Conservation (phyloP, 2,888 invertebrate species). For the Myopa testacea region DNA sequence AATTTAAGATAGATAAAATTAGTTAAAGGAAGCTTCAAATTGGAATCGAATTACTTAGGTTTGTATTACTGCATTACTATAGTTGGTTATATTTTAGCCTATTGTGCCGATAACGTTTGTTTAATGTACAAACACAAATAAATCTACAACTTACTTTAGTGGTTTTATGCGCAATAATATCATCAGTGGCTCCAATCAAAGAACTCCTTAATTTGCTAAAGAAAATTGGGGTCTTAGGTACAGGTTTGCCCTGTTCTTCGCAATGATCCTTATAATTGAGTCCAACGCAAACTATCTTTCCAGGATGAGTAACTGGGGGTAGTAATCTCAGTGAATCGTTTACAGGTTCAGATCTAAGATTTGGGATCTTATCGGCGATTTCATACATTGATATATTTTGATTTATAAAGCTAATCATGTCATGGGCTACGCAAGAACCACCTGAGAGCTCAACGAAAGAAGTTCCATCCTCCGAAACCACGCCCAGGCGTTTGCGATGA, state of each 20-base stretch:
- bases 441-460: conserved; percentile 75
- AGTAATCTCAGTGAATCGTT: conserved; percentile 54
- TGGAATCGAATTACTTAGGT: too few species aligned
- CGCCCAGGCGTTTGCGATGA: conserved; percentile 75
- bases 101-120: too few species aligned
- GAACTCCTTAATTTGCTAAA: conserved; percentile 89
- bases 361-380: conserved; percentile 57
- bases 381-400: conserved; percentile 61
- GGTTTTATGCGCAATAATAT: conserved; percentile 74
- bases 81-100: too few species aligned
- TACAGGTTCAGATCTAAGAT: conserved; percentile 48
- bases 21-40: not conserved
- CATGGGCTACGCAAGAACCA: conserved; percentile 63
- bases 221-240: conserved; percentile 83
- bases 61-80: too few species aligned
- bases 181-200: conserved; percentile 79
- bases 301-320: conserved; percentile 82
- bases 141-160: conserved; percentile 71
- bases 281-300: conserved; percentile 88
- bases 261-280: conserved; percentile 90
- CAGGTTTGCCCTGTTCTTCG: conserved; percentile 80
- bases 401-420: conserved; percentile 69
- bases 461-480: conserved; percentile 74
- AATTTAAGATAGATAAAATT: conserved; percentile 39
- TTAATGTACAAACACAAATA: not conserved